Evolutionary conservation across 2,888 invertebrate species (phyloP).

Genomic region (Anagyrus pseudococci): DNA sequence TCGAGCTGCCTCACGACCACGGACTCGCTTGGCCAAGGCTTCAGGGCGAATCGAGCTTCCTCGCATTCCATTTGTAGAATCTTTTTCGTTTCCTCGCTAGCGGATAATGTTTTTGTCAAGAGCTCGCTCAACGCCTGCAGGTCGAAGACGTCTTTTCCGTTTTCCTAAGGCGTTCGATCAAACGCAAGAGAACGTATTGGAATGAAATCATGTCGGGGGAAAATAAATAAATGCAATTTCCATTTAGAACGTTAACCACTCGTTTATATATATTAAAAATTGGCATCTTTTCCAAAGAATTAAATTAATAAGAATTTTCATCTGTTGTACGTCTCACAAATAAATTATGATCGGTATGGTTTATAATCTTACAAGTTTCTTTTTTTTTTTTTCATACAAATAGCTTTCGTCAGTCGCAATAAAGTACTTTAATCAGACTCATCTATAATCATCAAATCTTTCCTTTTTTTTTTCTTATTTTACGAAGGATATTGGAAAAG

Average conservation of each 20-base stretch:
- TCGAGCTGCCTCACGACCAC: constrained; percentile 43
- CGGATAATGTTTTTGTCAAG: constrained; percentile 13
- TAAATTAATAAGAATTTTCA: too few relatives aligned
- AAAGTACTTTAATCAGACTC: background rate
- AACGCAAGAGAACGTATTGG: too few relatives aligned
- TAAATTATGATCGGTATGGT: background rate
- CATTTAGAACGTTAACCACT: constrained; percentile 50
- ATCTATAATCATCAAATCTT: background rate
- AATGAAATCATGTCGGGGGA: constrained; percentile 3
- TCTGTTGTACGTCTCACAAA: too few relatives aligned
- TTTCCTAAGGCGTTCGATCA: too few relatives aligned
- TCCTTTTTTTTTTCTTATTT: constrained; percentile 6
- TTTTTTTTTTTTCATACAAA: background rate
- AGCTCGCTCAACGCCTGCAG: constrained; percentile 23
- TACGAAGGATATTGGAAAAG: constrained; percentile 5
- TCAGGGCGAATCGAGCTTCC: constrained; percentile 52
- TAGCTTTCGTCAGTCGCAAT: background rate
- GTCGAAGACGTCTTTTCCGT: constrained; percentile 9
- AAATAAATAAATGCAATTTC: constrained; percentile 30
- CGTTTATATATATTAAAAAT: constrained; percentile 24
- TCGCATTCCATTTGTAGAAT: constrained; percentile 50
- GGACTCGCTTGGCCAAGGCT: constrained; percentile 51
- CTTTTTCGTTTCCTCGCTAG: constrained; percentile 49
- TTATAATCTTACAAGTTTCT: background rate
- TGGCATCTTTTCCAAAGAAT: constrained; percentile 17